Evolutionary conservation across 2,888 invertebrate genomes (phyloP), one percentile per base, ranked within the genome.

Genomic region (Tipula unca): DNA sequence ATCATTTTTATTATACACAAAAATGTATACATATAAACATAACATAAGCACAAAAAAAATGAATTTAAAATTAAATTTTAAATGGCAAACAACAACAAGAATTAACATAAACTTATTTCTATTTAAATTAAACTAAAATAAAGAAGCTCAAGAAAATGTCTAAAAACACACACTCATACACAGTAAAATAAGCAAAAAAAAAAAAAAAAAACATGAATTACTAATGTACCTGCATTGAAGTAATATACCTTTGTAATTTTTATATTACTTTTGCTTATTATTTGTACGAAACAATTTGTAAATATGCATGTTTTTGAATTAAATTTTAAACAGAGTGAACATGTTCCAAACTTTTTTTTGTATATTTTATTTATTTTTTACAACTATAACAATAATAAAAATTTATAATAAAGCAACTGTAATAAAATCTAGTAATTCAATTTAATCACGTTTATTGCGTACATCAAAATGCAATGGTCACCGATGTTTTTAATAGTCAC

Each of bases 251-350:
- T 69, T 69, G 25, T 69, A 69, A 69, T 69, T 69, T 69, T 20
- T 69, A 20, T 10, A 69, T 25, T 69, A 69, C 69, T 20, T 69
- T 69, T 20, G 69, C 69, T 69, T 69, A 69, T 69, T 69, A 69
- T 69, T 42, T 69, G 48, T 69, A 69, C 69, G 69, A 69, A 25
- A 69, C 69, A 69, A 69, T 69, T 69, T 69, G 69, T 69, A 69
- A 69, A 69, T 69, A 69, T 69, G 69, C 69, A 69, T 69, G 69
- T 69, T 69, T 69, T 25, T 69, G 69, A 69, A 69, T 69, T 69
- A 69, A 69, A 69, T 69, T 69, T 69, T 13, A 13, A 25, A 6
- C 2, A 13, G 13, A 69, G 13, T 25, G 69, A 69, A 69, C 69
- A 69, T 69, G 69, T 25, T 69, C 25, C 69, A 69, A 69, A 69